A percentile compares a stretch with the other conserved stretches of the same genome.
These are phyloP conservation scores for Athene noctua DNA, from an alignment of 2,113 vertebrate species.

Conservation along the genomic window DNA sequence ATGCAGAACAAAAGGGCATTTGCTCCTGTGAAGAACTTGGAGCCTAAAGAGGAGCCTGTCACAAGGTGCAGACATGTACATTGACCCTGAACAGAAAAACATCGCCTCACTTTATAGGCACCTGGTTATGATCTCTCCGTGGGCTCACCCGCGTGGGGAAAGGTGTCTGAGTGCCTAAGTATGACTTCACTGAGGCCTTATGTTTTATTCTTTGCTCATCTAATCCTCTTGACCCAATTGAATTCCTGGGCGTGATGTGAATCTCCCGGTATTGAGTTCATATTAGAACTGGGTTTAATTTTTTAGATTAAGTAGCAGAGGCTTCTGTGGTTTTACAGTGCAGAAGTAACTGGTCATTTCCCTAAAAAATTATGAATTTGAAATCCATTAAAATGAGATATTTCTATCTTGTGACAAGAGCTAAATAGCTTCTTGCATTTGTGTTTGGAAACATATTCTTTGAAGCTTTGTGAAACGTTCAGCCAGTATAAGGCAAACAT, in stretches of 20 bases:
- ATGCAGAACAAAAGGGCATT: background rate
- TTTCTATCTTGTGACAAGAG: constrained; percentile 49
- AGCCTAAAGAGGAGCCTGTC: background rate
- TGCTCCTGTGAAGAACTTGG: background rate
- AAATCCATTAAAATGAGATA: constrained; percentile 46
- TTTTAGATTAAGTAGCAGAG: background rate
- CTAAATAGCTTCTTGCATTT: constrained; percentile 56
- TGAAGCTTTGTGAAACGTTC: constrained; percentile 39
- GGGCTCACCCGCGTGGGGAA: background rate
- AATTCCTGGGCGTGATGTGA: background rate
- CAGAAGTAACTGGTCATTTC: constrained; percentile 7
- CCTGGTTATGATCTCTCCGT: background rate
- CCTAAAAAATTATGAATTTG: constrained; percentile 15
- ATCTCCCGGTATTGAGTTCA: background rate
- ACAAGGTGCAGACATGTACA: accelerated
- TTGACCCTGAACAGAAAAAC: background rate
- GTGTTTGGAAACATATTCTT: constrained; percentile 62
- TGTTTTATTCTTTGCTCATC: background rate
- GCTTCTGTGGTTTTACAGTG: background rate
- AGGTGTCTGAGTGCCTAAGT: background rate
- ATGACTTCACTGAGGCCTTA: background rate
- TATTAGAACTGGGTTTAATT: background rate
- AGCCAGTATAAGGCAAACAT: constrained; percentile 57
- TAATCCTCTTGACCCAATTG: background rate
- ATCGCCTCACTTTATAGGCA: background rate